Evolutionary conservation across 2,113 vertebrate species (phyloP).

Genomic region (Alethe diademata): DNA sequence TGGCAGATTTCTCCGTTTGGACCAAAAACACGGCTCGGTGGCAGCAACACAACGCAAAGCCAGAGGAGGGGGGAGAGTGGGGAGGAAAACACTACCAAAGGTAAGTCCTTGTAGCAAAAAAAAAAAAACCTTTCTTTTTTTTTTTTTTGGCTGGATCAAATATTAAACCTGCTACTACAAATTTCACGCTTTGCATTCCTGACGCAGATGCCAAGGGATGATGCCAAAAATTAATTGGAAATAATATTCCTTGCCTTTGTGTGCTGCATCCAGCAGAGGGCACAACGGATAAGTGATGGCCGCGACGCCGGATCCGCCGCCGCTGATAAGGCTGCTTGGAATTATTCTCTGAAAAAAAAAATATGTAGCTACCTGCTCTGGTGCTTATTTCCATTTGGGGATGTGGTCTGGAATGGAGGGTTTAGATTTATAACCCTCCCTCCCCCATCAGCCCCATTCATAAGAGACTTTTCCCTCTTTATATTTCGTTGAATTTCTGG

Average conservation of each 20-base stretch:
- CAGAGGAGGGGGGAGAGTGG: neutral
- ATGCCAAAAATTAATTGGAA: constrained; percentile 81
- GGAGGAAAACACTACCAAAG: constrained; percentile 69
- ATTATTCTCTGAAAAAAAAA: constrained; percentile 73
- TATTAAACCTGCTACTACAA: constrained; percentile 84
- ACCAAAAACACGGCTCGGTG: constrained; percentile 59
- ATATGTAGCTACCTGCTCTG: constrained; percentile 70
- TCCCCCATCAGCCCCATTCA: neutral
- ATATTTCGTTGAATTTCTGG: constrained; percentile 48
- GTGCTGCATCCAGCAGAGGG: constrained; percentile 78
- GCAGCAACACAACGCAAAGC: constrained; percentile 3
- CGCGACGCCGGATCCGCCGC: neutral
- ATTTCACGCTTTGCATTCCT: constrained; percentile 81
- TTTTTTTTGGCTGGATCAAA: constrained; percentile 77
- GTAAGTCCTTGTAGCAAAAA: constrained; percentile 76
- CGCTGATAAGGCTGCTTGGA: constrained; percentile 57
- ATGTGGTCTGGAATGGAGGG: constrained; percentile 74
- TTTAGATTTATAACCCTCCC: constrained; percentile 66
- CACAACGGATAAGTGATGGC: constrained; percentile 66
- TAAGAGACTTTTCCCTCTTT: neutral
- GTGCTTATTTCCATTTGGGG: constrained; percentile 70
- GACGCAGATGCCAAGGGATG: constrained; percentile 68
- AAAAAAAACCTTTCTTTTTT: neutral
- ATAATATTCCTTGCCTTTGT: constrained; percentile 61
- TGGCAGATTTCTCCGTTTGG: constrained; percentile 73